Evolutionary conservation across 2,113 vertebrate species (phyloP).

Genomic region (Scolopax mira): DNA sequence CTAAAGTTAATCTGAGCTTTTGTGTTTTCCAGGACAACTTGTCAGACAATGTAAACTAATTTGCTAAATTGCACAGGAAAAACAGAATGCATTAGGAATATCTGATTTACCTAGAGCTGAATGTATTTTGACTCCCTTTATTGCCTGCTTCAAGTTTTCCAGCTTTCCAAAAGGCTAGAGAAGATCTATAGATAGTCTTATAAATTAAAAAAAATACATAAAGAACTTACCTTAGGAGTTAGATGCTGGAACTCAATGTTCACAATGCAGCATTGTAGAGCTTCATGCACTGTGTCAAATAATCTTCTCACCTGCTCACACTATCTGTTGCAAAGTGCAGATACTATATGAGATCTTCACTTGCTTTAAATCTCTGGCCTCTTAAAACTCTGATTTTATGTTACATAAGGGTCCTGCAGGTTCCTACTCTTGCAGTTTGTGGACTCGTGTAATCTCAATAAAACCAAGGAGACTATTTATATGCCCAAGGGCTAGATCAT

Average conservation of each 20-base stretch:
- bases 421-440: background rate
- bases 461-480: background rate
- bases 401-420: background rate
- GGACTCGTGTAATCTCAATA: background rate
- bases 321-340: background rate
- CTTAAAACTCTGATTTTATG: background rate
- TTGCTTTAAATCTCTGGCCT: background rate
- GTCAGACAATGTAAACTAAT: slow-evolving; percentile 14
- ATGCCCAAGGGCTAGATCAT: background rate
- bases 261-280: background rate
- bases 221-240: background rate
- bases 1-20: slow-evolving; percentile 1
- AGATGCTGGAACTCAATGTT: background rate
- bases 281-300: background rate
- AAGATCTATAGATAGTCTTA: background rate
- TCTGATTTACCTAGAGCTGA: background rate
- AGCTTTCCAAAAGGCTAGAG: background rate
- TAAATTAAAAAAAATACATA: background rate
- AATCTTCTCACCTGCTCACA: background rate
- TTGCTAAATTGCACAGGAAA: background rate
- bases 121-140: background rate
- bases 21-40: slow-evolving; percentile 16
- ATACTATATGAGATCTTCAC: background rate
- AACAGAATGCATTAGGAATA: background rate
- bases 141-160: slow-evolving; percentile 2